phyloP scores from a whole-genome alignment of 2,888 invertebrate species.

The Acleris literana region DNA sequence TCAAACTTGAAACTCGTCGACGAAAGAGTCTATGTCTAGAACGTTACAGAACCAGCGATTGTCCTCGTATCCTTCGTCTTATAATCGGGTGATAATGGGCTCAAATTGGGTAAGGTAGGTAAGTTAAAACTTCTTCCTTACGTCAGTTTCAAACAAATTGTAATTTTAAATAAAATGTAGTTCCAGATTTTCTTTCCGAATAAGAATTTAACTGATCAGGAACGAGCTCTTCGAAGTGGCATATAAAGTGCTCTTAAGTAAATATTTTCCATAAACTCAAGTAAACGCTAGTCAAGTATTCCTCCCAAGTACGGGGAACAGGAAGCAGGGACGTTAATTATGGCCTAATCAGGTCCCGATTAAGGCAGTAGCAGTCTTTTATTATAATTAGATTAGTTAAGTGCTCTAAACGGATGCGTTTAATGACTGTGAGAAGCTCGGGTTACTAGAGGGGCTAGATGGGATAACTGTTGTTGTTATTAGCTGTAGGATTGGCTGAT shows the following conservation, averaged over 20 bases:
- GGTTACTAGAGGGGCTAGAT: slow-evolving; percentile 10
- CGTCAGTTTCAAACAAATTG: background rate
- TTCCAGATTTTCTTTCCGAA: too few relatives aligned
- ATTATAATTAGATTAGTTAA: slow-evolving; percentile 33
- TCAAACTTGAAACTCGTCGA: too few relatives aligned
- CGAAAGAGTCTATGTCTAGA: too few relatives aligned
- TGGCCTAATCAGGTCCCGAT: slow-evolving; percentile 25
- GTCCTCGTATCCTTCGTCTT: too few relatives aligned
- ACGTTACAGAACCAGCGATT: too few relatives aligned
- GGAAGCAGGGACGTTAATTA: slow-evolving; percentile 28
- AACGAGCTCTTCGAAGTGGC: background rate
- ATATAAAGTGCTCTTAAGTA: background rate
- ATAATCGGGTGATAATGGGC: too few relatives aligned
- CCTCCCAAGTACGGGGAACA: slow-evolving; percentile 5
- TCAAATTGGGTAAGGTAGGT: too few relatives aligned
- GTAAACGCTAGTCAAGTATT: background rate
- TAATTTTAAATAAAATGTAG: background rate
- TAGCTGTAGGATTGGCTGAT: background rate
- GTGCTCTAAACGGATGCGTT: slow-evolving; percentile 30
- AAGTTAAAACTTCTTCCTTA: background rate
- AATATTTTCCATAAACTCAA: slow-evolving; percentile 7
- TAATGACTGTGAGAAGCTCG: slow-evolving; percentile 20
- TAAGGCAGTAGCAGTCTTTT: slow-evolving; percentile 29
- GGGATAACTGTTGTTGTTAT: slow-evolving; percentile 1
- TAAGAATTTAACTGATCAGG: background rate